phyloP scores from a whole-genome alignment of 2,888 invertebrate species.

The Sepioteuthis lessoniana region DNA sequence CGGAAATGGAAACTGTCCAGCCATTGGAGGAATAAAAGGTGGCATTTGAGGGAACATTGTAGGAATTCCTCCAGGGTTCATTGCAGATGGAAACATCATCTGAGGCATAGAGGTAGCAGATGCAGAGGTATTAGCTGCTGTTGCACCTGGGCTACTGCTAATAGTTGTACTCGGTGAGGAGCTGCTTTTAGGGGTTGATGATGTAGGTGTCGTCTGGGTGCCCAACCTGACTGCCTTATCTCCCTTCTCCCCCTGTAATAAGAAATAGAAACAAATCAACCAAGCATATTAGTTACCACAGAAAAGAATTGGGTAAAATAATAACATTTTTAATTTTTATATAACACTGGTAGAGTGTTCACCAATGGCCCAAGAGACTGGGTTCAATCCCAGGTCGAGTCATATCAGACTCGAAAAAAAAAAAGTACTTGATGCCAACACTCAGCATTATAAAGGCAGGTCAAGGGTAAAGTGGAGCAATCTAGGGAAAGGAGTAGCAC shows the following conservation, averaged over 20 bases:
- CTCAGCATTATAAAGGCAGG: too few species aligned
- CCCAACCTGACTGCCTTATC: neutral
- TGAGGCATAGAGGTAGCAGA: neutral
- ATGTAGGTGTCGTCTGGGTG: neutral
- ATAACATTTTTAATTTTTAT: too few species aligned
- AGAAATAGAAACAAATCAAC: neutral
- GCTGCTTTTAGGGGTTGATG: neutral
- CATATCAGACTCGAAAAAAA: too few species aligned
- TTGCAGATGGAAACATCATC: conserved; percentile 37
- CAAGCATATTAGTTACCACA: conserved; percentile 19
- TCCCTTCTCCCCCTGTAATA: conserved; percentile 33
- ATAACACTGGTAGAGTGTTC: too few species aligned
- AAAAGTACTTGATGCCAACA: too few species aligned
- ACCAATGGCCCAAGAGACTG: too few species aligned
- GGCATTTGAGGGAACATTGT: conserved; percentile 39
- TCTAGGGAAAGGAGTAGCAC: too few species aligned
- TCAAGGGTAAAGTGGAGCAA: too few species aligned
- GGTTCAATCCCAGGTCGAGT: too few species aligned
- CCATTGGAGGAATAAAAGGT: conserved; percentile 49
- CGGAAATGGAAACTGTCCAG: conserved; percentile 52
- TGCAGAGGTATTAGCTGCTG: conserved; percentile 25
- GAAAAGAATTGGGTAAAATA: too few species aligned
- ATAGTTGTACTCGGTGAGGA: neutral
- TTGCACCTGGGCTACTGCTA: neutral
- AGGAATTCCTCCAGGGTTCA: conserved; percentile 1